These are phyloP conservation scores for Dolichallabes microphthalmus DNA, from an alignment of 2,113 vertebrate species.

Conservation along the genomic window DNA sequence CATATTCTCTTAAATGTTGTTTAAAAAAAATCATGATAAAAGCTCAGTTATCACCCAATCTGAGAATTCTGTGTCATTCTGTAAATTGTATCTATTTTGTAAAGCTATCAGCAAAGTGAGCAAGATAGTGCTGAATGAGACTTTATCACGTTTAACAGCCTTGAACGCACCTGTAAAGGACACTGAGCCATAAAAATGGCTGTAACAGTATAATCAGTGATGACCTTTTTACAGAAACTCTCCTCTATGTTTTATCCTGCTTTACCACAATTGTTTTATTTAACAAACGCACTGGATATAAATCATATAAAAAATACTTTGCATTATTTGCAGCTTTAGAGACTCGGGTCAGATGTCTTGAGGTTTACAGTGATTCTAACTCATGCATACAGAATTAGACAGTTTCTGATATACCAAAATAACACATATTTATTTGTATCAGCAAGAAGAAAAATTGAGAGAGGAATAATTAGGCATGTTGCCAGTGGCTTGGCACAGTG, in stretches of 20 bases:
- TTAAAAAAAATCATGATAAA: too few species aligned
- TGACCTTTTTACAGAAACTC: background rate
- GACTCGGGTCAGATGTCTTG: background rate
- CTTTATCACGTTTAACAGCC: constrained; percentile 26
- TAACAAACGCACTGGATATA: background rate
- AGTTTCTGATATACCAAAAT: background rate
- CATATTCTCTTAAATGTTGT: background rate
- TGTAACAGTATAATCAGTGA: background rate
- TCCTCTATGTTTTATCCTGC: background rate
- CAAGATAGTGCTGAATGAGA: constrained; percentile 21
- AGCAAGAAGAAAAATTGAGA: background rate
- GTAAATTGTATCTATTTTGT: background rate
- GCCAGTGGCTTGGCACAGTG: background rate
- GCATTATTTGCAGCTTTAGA: background rate
- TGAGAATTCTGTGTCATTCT: constrained; percentile 1
- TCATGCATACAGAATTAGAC: background rate
- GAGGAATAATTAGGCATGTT: background rate
- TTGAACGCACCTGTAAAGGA: constrained; percentile 35
- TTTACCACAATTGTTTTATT: background rate
- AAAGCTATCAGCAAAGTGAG: constrained; percentile 15
- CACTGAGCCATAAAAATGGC: constrained; percentile 15
- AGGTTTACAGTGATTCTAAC: background rate
- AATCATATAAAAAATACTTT: background rate
- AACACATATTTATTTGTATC: background rate
- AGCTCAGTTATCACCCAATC: background rate